A percentile compares a stretch with the other conserved stretches of the same genome.
Conservation (phyloP, 1,140 invertebrate species). For the Zaprionus gabonicus region DNA sequence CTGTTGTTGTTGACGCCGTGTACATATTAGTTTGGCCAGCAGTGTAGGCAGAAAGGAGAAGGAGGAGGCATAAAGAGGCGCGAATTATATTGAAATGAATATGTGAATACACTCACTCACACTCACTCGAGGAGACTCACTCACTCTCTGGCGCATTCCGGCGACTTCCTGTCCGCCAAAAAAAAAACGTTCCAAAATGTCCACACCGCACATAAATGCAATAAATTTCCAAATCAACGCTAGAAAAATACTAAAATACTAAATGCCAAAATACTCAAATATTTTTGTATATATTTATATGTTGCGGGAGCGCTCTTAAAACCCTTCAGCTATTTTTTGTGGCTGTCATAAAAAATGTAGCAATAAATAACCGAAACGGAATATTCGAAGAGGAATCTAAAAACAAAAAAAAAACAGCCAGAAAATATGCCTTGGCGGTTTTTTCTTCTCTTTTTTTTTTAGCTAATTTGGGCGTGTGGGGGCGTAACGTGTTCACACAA, state of each 20-base stretch:
- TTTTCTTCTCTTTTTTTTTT: constrained; percentile 23
- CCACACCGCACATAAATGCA: constrained; percentile 71
- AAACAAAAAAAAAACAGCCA: constrained; percentile 13
- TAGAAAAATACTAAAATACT: constrained; percentile 36
- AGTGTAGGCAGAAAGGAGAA: constrained; percentile 19
- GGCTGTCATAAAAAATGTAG: constrained; percentile 79
- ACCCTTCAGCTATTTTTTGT: constrained; percentile 76
- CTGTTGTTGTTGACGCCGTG: constrained; percentile 15
- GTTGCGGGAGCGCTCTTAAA: constrained; percentile 35
- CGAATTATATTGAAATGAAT: constrained; percentile 54
- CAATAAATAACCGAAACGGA: constrained; percentile 68
- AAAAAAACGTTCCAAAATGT: constrained; percentile 43
- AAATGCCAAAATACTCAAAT: constrained; percentile 32
- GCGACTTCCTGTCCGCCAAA: constrained; percentile 71
- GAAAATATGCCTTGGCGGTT: constrained; percentile 21
- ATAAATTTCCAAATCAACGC: constrained; percentile 77
- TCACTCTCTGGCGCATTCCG: constrained; percentile 52
- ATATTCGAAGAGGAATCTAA: constrained; percentile 8
- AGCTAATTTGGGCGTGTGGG: constrained; percentile 47
- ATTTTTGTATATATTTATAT: constrained; percentile 12
- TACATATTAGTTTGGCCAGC: constrained; percentile 20
- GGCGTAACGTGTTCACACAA: constrained; percentile 40
- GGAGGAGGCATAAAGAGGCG: constrained; percentile 23
- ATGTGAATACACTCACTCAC: constrained; percentile 15
- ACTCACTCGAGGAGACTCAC: constrained; percentile 21